Percentiles rank a stretch among this genome's conserved stretches.
phyloP scores from a whole-genome alignment of 2,797 vertebrate genomes.

The Siniperca scherzeri region DNA sequence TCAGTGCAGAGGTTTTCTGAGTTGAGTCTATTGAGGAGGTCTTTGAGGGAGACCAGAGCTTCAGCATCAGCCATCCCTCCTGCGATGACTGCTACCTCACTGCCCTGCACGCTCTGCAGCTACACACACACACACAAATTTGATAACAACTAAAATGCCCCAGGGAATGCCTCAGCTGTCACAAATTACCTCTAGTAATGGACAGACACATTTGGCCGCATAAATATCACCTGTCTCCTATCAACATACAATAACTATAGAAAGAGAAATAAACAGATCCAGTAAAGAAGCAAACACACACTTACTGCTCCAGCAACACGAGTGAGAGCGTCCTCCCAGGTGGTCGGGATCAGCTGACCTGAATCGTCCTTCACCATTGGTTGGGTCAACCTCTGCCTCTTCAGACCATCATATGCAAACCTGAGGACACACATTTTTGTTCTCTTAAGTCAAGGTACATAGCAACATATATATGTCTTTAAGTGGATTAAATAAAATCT shows the following conservation, averaged over 20 bases:
- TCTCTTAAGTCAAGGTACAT: background rate
- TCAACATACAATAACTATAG: background rate
- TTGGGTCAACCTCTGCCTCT: conserved; percentile 95
- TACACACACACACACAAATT: conserved; percentile 58
- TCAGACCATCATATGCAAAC: conserved; percentile 97
- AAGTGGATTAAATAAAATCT: background rate
- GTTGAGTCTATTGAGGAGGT: conserved; percentile 93
- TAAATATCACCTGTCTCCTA: background rate
- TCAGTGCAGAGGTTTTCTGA: conserved; percentile 95
- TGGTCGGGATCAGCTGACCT: conserved; percentile 90
- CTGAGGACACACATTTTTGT: conserved; percentile 51
- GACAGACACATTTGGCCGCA: background rate
- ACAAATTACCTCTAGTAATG: background rate
- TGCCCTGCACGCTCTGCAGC: conserved; percentile 91
- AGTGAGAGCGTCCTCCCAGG: conserved; percentile 94
- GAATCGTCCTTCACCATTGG: conserved; percentile 93
- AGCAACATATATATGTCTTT: background rate
- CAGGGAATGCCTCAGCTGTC: background rate
- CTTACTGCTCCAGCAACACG: conserved; percentile 94
- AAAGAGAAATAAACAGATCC: background rate
- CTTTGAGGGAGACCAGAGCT: conserved; percentile 93
- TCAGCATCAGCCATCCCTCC: conserved; percentile 97
- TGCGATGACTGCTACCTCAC: conserved; percentile 90
- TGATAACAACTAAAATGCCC: background rate
- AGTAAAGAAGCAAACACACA: conserved; percentile 12